Base-by-base conservation (phyloP, 2,113 vertebrate species). In the Tragelaphus buxtoni region DNA sequence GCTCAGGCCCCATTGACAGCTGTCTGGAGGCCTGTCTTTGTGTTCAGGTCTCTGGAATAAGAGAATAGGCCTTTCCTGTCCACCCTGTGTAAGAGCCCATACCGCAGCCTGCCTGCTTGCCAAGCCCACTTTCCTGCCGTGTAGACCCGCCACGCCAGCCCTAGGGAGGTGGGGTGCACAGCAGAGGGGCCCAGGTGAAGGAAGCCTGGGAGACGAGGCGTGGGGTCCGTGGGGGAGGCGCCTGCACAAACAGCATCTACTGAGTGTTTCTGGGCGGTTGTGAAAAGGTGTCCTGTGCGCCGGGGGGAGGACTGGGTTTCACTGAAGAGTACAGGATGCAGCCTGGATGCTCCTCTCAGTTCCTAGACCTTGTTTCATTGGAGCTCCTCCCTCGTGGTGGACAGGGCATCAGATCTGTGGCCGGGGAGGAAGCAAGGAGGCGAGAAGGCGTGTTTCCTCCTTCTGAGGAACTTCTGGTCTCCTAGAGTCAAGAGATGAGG, bases 71-170 rank as follows among this genome's bases (percentile, higher is more conserved):
- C 51, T 22, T 32, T 14, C 26, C 42, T 56, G 26, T 24, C 22
- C 1, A 4, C 28, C 7, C 20, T 2, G 13, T 56, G 4, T 45
- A 10, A 79, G n/a, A 9, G 35, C 24, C 60, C 10, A 49, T 65
- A 11, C 10, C 11, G 7, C 3, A 30, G 9, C 39, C 49, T 82
- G 79, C 51, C 22, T 4, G 22, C 79, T 39, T 32, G 20, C 87
- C 0, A 1, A 20, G 20, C 51, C 20, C 22, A 0, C 30, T n/a
- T n/a, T n/a, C 18, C 79, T 53, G 32, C 12, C 0, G 1, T n/a
- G 85, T 0, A 39, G 65, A 88, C 47, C 3, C 1, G 6, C 61
- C 22, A 5, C 0, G 4, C 39, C 42, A 8, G 12, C 53, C 63
- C 10, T 2, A 5, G 4, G 47, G 7, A 1, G 30, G 30, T 24